phyloP scores from a whole-genome alignment of 2,113 vertebrate species.

The Piliocolobus tephrosceles region DNA sequence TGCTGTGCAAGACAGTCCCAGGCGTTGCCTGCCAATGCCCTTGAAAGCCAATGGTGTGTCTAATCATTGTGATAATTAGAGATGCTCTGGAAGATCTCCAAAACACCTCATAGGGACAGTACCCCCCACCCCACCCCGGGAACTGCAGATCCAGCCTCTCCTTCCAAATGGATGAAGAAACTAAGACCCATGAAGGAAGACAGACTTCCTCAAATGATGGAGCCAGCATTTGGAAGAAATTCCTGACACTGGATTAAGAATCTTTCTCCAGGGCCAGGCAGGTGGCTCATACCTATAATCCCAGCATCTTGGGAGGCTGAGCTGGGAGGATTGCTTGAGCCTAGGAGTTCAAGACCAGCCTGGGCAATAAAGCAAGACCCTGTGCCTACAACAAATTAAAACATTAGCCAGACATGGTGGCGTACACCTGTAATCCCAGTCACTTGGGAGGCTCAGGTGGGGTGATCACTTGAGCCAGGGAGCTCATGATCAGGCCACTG shows the following conservation, averaged over 20 bases:
- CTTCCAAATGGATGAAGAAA: neutral
- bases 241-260: neutral
- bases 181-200: neutral
- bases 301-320: too few relatives aligned
- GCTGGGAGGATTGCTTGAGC: too few relatives aligned
- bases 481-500: too few relatives aligned
- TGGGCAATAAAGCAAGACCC: too few relatives aligned
- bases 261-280: neutral
- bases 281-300: too few relatives aligned
- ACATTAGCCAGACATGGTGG: too few relatives aligned
- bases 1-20: neutral
- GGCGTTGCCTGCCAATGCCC: neutral
- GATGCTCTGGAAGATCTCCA: neutral
- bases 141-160: neutral
- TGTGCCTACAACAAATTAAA: too few relatives aligned
- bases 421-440: too few relatives aligned
- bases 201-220: neutral
- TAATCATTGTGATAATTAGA: fast-evolving
- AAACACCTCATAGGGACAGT: neutral
- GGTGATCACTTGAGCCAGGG: too few relatives aligned
- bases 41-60: fast-evolving
- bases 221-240: neutral
- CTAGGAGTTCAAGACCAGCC: too few relatives aligned
- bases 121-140: too few relatives aligned
- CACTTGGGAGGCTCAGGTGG: too few relatives aligned